phyloP scores from a whole-genome alignment of 2,113 vertebrate species.

The Poeciliopsis turrubarensis region DNA sequence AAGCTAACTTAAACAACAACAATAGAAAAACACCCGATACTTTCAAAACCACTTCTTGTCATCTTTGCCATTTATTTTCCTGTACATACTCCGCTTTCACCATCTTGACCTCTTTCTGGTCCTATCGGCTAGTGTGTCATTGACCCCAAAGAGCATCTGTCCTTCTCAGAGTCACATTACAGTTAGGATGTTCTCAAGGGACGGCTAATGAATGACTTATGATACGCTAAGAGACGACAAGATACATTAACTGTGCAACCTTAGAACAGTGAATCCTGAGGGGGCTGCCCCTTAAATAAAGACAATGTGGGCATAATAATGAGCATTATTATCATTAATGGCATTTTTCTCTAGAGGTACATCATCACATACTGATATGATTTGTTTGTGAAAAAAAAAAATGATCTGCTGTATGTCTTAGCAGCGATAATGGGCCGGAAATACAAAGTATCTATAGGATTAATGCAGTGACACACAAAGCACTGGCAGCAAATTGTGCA shows the following conservation, averaged over 20 bases:
- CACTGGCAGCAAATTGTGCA: not conserved
- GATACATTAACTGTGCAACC: constrained; percentile 12
- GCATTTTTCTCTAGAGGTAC: not conserved
- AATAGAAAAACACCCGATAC: not conserved
- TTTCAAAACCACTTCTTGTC: not conserved
- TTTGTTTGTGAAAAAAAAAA: not conserved
- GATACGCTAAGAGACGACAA: constrained; percentile 8
- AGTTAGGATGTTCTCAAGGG: constrained; percentile 32
- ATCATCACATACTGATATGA: not conserved
- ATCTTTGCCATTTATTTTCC: not conserved
- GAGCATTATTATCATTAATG: not conserved
- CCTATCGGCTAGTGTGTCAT: constrained; percentile 20
- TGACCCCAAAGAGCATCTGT: constrained; percentile 47
- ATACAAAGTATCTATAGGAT: not conserved
- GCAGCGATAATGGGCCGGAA: not conserved
- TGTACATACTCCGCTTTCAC: not conserved
- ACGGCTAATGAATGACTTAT: constrained; percentile 12
- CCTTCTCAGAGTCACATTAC: constrained; percentile 46
- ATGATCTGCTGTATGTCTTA: too few relatives aligned
- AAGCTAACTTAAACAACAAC: too few relatives aligned
- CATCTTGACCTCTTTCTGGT: not conserved
- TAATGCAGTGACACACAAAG: not conserved
- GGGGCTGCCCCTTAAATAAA: not conserved
- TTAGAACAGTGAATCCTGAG: not conserved
- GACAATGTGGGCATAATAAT: not conserved